These are phyloP conservation scores for Drosophila borealis DNA, from an alignment of 2,888 invertebrate species.

Conservation along the genomic window DNA sequence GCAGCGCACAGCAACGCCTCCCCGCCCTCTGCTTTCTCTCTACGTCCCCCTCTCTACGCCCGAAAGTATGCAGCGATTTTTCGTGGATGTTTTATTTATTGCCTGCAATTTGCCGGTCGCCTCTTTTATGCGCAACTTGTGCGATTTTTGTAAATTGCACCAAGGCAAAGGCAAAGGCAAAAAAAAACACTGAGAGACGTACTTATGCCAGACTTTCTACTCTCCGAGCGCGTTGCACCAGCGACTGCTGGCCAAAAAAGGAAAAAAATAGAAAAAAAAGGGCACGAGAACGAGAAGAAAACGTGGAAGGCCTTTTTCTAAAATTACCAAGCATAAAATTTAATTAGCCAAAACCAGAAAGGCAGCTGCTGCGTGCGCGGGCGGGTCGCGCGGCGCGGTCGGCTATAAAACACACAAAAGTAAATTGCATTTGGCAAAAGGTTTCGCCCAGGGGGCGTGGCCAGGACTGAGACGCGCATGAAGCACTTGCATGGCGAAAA, in stretches of 20 bases:
- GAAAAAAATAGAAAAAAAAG: slow-evolving; percentile 1
- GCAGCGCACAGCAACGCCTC: not conserved
- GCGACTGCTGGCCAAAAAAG: slow-evolving; percentile 15
- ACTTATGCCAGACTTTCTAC: slow-evolving; percentile 29
- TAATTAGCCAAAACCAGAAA: slow-evolving; percentile 79
- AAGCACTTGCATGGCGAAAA: slow-evolving; percentile 11
- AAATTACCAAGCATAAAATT: slow-evolving; percentile 81
- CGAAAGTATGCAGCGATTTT: slow-evolving; percentile 71
- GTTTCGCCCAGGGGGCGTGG: slow-evolving; percentile 8
- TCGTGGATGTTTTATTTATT: slow-evolving; percentile 73
- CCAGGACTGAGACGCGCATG: slow-evolving; percentile 16
- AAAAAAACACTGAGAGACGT: slow-evolving; percentile 29
- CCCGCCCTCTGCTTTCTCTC: not conserved
- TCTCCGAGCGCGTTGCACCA: not conserved
- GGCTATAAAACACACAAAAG: slow-evolving; percentile 60
- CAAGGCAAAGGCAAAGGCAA: slow-evolving; percentile 23
- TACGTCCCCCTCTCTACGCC: slow-evolving; percentile 22
- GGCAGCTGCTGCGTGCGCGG: slow-evolving; percentile 36
- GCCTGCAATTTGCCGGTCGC: slow-evolving; percentile 68
- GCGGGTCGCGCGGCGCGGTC: not conserved
- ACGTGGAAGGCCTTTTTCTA: slow-evolving; percentile 70
- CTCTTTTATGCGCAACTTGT: slow-evolving; percentile 66
- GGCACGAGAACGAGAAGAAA: slow-evolving; percentile 19
- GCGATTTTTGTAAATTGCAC: slow-evolving; percentile 57
- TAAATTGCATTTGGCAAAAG: slow-evolving; percentile 70